phyloP scores from a whole-genome alignment of 2,113 vertebrate species.

The Spea bombifrons region DNA sequence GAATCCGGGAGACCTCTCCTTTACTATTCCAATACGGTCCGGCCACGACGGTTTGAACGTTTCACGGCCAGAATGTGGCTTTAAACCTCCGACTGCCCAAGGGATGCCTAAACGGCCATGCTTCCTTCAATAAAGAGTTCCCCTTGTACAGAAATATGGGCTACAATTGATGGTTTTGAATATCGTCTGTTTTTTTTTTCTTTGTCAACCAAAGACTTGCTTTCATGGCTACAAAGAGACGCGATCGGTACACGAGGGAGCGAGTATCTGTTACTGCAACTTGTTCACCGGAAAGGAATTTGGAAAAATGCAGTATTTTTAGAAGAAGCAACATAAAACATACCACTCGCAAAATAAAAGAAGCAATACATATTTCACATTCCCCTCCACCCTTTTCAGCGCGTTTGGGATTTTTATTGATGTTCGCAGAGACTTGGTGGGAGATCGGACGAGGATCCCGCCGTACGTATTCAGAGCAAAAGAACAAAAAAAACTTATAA shows the following conservation, averaged over 20 bases:
- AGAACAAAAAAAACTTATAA: constrained; percentile 21
- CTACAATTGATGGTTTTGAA: constrained; percentile 50
- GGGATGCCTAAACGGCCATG: constrained; percentile 56
- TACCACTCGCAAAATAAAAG: constrained; percentile 49
- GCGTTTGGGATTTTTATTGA: constrained; percentile 46
- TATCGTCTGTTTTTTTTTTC: constrained; percentile 48
- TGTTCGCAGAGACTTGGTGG: constrained; percentile 45
- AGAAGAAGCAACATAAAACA: constrained; percentile 44
- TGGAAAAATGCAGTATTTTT: constrained; percentile 58
- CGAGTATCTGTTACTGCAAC: constrained; percentile 53
- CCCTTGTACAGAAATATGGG: constrained; percentile 51
- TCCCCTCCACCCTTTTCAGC: constrained; percentile 42
- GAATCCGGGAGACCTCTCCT: constrained; percentile 81
- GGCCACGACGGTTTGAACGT: constrained; percentile 79
- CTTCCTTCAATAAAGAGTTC: constrained; percentile 61
- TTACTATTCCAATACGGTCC: constrained; percentile 74
- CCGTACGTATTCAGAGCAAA: constrained; percentile 27
- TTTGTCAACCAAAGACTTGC: constrained; percentile 62
- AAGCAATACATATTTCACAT: constrained; percentile 59
- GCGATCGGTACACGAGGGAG: constrained; percentile 53
- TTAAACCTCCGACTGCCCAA: constrained; percentile 33
- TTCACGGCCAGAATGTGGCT: neutral
- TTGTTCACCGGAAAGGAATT: constrained; percentile 58
- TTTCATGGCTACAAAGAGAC: constrained; percentile 54
- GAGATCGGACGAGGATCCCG: constrained; percentile 23